Evolutionary conservation across 2,888 invertebrate species (phyloP).

Genomic region (Eilema sororculum): DNA sequence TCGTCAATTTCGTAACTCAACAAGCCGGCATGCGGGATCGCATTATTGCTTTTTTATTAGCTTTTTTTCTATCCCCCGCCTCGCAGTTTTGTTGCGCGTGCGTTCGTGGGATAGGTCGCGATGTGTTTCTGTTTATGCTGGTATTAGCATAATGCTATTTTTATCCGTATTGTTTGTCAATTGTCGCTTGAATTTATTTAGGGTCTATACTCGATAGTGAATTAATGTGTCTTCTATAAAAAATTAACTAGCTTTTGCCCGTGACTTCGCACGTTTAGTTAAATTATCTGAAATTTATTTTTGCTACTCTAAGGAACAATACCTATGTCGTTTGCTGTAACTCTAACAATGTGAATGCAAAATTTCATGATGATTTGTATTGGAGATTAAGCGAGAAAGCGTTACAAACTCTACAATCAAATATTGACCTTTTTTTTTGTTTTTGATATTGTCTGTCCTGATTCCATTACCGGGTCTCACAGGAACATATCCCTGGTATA

Average conservation of each 20-base stretch:
- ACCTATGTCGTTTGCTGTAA: not conserved
- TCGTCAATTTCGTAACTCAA: slow-evolving; percentile 82
- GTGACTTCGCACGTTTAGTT: not conserved
- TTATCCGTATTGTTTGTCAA: slow-evolving; percentile 71
- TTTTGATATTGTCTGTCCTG: no score
- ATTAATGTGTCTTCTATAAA: slow-evolving; percentile 39
- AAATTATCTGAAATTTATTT: not conserved
- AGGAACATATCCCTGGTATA: no score
- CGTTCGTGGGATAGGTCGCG: slow-evolving; percentile 84
- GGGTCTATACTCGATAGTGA: slow-evolving; percentile 46
- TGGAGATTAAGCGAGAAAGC: not conserved
- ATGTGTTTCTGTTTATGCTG: slow-evolving; percentile 78
- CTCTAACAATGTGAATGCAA: not conserved
- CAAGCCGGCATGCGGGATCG: slow-evolving; percentile 85
- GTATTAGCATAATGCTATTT: slow-evolving; percentile 84
- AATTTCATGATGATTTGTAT: not conserved
- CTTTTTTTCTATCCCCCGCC: slow-evolving; percentile 76
- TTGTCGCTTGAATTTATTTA: slow-evolving; percentile 65
- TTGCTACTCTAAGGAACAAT: not conserved
- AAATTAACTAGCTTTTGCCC: not conserved
- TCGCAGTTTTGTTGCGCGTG: slow-evolving; percentile 80
- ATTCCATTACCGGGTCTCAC: no score
- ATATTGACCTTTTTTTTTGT: no score
- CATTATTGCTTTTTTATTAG: slow-evolving; percentile 87
- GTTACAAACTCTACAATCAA: not conserved